Conservation (phyloP, 2,797 vertebrate genomes). For the Pseudocheirus occidentalis region DNA sequence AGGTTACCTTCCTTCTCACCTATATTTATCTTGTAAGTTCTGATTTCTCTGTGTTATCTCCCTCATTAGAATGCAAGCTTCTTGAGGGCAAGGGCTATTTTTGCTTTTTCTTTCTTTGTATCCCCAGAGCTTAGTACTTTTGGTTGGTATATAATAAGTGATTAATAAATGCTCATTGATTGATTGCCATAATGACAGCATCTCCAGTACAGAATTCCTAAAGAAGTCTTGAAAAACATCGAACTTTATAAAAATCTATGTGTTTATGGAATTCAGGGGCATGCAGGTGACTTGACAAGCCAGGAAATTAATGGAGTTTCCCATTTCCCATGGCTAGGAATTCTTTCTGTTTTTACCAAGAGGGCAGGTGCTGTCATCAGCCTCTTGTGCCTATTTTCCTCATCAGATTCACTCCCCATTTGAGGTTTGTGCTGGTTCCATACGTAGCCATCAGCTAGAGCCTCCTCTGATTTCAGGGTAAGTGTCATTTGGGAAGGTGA, state of each 20-base stretch:
- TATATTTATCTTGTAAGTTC: background rate
- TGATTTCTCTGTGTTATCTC: background rate
- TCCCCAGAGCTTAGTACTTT: background rate
- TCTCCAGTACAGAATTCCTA: background rate
- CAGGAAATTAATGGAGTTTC: background rate
- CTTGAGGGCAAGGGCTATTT: background rate
- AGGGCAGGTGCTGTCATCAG: background rate
- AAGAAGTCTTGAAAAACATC: background rate
- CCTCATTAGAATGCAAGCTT: background rate
- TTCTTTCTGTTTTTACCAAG: background rate
- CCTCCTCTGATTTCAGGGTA: conserved; percentile 3
- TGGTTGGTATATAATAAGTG: background rate
- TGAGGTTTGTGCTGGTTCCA: background rate
- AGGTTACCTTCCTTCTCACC: background rate
- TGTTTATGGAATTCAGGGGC: background rate
- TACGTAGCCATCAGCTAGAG: background rate
- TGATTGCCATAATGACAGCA: background rate
- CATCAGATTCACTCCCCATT: background rate
- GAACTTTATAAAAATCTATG: background rate
- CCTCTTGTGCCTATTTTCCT: background rate
- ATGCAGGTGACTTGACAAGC: background rate
- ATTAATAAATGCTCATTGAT: background rate
- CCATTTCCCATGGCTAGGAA: background rate
- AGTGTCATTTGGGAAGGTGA: conserved; percentile 3
- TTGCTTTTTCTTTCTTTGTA: background rate